Conservation (phyloP, 2,113 vertebrate genomes). For the Capra hircus region DNA sequence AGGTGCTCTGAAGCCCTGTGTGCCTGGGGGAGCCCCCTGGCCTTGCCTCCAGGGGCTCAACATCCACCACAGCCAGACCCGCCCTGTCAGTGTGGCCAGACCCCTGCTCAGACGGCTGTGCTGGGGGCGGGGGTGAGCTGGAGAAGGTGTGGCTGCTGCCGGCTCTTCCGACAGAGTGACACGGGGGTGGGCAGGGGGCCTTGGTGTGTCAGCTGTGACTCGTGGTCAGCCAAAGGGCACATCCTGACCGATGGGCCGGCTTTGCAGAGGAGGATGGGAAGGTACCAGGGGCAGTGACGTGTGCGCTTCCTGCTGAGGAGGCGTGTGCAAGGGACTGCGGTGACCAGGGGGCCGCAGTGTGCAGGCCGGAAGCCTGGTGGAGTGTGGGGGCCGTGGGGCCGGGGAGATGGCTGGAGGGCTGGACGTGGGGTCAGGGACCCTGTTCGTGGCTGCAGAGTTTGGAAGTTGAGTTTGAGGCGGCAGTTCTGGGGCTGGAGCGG, state of each 20-base stretch:
- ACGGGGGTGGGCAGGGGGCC: neutral
- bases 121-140: neutral
- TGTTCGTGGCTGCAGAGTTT: neutral
- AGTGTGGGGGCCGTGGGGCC: accelerated
- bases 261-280: neutral
- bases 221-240: neutral
- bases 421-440: neutral
- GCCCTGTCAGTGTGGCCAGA: neutral
- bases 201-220: neutral
- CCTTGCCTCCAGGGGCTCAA: neutral
- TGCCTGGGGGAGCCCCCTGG: neutral
- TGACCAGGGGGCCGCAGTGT: neutral
- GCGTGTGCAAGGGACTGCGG: accelerated
- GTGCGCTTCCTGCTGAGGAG: neutral
- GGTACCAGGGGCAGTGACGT: neutral
- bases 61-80: neutral
- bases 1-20: accelerated
- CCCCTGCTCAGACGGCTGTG: neutral
- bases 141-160: neutral
- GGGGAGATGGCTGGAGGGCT: neutral
- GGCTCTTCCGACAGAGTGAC: neutral
- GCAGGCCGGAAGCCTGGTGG: neutral
- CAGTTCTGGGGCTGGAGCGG: neutral
- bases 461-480: neutral
- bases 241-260: neutral